Evolutionary conservation across 2,888 invertebrate genomes (phyloP), one percentile per base, ranked within the genome.

Genomic region (Eubasilissa splendida): DNA sequence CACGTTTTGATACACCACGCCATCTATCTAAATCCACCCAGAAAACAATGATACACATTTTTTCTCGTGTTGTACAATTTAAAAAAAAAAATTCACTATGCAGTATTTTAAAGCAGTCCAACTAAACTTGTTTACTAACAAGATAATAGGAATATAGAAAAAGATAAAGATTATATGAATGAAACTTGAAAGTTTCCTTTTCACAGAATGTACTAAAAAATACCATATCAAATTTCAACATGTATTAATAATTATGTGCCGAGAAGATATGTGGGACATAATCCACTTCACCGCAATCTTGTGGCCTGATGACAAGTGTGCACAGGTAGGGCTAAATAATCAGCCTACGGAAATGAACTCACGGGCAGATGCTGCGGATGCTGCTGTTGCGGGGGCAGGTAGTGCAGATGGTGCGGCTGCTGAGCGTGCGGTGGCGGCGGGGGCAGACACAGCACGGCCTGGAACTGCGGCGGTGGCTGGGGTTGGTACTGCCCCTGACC

Each of bases 311-410:
- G 11, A 0, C 22, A 1, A 22, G 22, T 22, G 22, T 22, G 22
- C 22, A 22, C 22, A 54, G 12, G 54, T 12, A 54, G 12, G 54
- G 2, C 9, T 54, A 12, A 54, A 54, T 1, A 54, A 54, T 54
- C 54, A 54, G 54, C 10, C 10, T 54, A 54, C 12, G 9, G 54
- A 54, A 42, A 60, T 33, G 33, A 65, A 80, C 77, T 77, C 33
- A 77, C 81, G 53, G 70, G 82, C 56, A 77, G 76, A 68, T 84
- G 81, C 42, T 77, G 83, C 22, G 77, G 83, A 50, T 83, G 82
- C 79, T 83, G 83, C 31, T 81, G 84, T 14, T 91, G 92, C 63
- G 92, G 91, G 86, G 91, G 91, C 84, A 71, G 82, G 87, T 73
- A 87, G 87, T 54, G 88, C 87, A 82, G 88, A 87, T 76, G 86